Percentiles rank a stretch among this genome's conserved stretches.
These are phyloP conservation scores for Hypsibius dujardini DNA, from an alignment of 1,140 invertebrate genomes.

Conservation along the genomic window DNA sequence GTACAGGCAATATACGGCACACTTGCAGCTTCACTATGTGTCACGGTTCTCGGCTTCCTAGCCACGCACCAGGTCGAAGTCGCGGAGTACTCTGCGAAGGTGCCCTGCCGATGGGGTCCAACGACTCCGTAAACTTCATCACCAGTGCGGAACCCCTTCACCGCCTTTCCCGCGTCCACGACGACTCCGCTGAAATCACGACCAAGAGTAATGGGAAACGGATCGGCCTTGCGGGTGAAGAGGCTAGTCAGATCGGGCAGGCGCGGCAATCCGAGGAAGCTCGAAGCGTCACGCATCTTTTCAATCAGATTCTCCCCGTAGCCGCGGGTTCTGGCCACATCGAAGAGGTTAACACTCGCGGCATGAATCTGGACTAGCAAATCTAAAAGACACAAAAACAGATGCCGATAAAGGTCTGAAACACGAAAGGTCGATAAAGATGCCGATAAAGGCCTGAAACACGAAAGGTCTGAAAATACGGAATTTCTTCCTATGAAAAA, in stretches of 20 bases:
- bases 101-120: slow-evolving; percentile 41
- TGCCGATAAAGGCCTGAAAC: too few species aligned
- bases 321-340: slow-evolving; percentile 60
- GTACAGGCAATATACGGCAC: slow-evolving; percentile 64
- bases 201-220: slow-evolving; percentile 59
- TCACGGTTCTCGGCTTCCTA: slow-evolving; percentile 46
- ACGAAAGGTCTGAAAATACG: too few species aligned
- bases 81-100: slow-evolving; percentile 54
- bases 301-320: slow-evolving; percentile 54
- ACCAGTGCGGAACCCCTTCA: slow-evolving; percentile 45
- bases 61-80: slow-evolving; percentile 48
- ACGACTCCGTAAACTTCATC: slow-evolving; percentile 59
- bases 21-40: slow-evolving; percentile 50
- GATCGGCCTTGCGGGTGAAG: slow-evolving; percentile 22
- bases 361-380: slow-evolving; percentile 60
- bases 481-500: too few species aligned
- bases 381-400: slow-evolving; percentile 33
- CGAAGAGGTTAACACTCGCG: slow-evolving; percentile 75
- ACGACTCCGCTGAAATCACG: slow-evolving; percentile 66
- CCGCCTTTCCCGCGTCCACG: slow-evolving; percentile 50
- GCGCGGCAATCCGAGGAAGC: slow-evolving; percentile 31
- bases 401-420: not conserved
- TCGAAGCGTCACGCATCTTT: slow-evolving; percentile 35
- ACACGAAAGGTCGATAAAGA: too few species aligned
- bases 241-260: slow-evolving; percentile 23